These are phyloP conservation scores for Eupithecia dodoneata DNA, from an alignment of 2,888 invertebrate genomes.

Conservation along the genomic window DNA sequence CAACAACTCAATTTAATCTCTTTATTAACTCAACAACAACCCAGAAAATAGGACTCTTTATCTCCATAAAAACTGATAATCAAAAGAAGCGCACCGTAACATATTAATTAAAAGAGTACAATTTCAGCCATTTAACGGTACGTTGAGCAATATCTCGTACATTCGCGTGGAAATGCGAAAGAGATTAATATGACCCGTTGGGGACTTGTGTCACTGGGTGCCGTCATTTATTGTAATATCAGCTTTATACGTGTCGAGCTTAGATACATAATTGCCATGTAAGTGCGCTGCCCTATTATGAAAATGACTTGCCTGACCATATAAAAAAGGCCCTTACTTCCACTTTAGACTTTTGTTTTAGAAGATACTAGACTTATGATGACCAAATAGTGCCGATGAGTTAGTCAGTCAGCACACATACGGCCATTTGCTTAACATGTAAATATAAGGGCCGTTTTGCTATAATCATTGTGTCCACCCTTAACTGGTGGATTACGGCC, in stretches of 20 bases:
- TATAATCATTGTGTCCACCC: not conserved
- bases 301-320: not conserved
- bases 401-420: no score
- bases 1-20: conserved; percentile 1
- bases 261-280: conserved; percentile 7
- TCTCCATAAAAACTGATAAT: conserved; percentile 39
- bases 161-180: conserved; percentile 69
- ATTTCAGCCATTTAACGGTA: conserved; percentile 67
- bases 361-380: no score
- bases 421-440: not conserved
- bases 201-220: conserved; percentile 14
- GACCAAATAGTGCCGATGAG: no score
- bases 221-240: not conserved
- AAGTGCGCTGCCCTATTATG: not conserved
- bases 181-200: conserved; percentile 74
- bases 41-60: conserved; percentile 20
- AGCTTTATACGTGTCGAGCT: not conserved
- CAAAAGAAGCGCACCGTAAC: conserved; percentile 44
- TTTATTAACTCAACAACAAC: conserved; percentile 13
- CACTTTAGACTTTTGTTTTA: no score
- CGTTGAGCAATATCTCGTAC: conserved; percentile 64
- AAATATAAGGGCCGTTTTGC: not conserved
- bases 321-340: no score
- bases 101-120: conserved; percentile 71
- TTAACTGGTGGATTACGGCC: not conserved